These are phyloP conservation scores for Puma concolor DNA, from an alignment of 2,113 vertebrate genomes.

Conservation along the genomic window DNA sequence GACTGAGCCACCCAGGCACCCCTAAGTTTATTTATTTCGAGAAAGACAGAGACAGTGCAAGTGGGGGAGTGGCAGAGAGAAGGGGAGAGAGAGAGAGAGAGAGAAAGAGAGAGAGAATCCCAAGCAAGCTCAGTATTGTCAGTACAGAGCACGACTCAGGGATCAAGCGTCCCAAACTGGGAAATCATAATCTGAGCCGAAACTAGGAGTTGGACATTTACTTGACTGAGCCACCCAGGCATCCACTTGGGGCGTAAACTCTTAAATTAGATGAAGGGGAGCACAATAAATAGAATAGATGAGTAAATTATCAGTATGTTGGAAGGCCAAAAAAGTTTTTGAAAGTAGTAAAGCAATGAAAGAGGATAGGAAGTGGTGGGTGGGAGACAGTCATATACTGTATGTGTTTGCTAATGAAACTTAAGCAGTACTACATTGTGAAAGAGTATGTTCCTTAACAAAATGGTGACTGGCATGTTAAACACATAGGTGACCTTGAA, in stretches of 20 bases:
- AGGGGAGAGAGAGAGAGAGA: too few relatives aligned
- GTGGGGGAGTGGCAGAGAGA: too few relatives aligned
- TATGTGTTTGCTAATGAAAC: neutral
- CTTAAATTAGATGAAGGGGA: neutral
- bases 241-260: neutral
- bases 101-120: too few relatives aligned
- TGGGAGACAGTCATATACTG: neutral
- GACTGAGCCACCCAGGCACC: too few relatives aligned
- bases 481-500: neutral
- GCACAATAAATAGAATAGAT: neutral
- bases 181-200: too few relatives aligned
- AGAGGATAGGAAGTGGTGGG: neutral
- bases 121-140: too few relatives aligned
- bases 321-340: neutral
- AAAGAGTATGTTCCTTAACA: neutral
- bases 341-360: neutral
- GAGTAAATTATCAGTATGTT: neutral
- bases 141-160: too few relatives aligned
- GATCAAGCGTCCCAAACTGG: too few relatives aligned
- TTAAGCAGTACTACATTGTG: neutral
- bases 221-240: too few relatives aligned
- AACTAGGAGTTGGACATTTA: too few relatives aligned
- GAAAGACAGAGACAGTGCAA: too few relatives aligned
- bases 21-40: too few relatives aligned
- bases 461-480: neutral